Percentiles rank a stretch among this genome's conserved stretches.
These are phyloP conservation scores for Macaria notata DNA, from an alignment of 2,888 invertebrate species.

Conservation along the genomic window DNA sequence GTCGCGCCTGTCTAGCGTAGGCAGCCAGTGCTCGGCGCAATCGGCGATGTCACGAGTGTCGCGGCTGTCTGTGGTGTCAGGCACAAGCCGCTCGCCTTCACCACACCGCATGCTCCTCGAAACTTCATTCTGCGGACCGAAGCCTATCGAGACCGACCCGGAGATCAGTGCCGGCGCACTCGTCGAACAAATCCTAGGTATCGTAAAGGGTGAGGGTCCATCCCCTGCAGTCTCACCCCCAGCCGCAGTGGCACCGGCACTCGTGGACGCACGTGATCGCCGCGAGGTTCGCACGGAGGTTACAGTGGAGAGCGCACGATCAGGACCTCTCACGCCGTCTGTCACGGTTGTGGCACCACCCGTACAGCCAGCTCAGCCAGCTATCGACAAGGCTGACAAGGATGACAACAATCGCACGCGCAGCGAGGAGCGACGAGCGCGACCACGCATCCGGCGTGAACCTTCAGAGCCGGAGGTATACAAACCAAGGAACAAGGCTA, in stretches of 20 bases:
- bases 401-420: constrained; percentile 58
- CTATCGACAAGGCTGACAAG: constrained; percentile 58
- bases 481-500: constrained; percentile 55
- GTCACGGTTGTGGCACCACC: not conserved
- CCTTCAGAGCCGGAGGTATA: constrained; percentile 66
- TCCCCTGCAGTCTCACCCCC: constrained; percentile 35
- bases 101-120: constrained; percentile 95
- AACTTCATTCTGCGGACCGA: constrained; percentile 95
- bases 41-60: constrained; percentile 62
- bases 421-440: constrained; percentile 56
- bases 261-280: constrained; percentile 55
- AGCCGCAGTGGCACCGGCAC: constrained; percentile 23
- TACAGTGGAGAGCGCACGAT: constrained; percentile 52
- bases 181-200: constrained; percentile 69
- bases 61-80: constrained; percentile 76
- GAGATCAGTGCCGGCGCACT: constrained; percentile 74
- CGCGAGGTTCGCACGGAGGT: constrained; percentile 67
- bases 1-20: constrained; percentile 87
- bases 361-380: constrained; percentile 24
- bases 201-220: constrained; percentile 49
- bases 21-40: constrained; percentile 86
- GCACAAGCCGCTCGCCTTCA: constrained; percentile 88
- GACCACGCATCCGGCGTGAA: constrained; percentile 56
- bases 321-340: constrained; percentile 16
- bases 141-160: constrained; percentile 84